Evolutionary conservation across 2,797 vertebrate genomes (phyloP), one percentile per base, ranked within the genome.

Genomic region (Micrastur ruficollis): DNA sequence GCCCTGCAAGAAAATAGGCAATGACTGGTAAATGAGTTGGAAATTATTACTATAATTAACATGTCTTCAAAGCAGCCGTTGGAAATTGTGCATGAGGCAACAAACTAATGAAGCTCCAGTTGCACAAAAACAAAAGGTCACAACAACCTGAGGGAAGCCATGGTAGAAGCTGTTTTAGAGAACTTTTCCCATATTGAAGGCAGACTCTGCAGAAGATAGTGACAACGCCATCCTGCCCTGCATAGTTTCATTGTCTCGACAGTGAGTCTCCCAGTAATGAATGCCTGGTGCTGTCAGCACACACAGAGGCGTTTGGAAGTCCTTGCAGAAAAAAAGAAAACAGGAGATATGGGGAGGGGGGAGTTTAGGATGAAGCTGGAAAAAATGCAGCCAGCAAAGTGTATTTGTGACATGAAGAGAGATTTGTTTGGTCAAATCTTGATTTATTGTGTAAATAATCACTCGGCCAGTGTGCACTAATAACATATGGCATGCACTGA

Each of bases 1-100:
- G 91, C 88, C 94, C 85, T 93, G 74, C 80, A 97, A 96, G 93
- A 96, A 97, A 95, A 97, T 83, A 96, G 90, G 92, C 95, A 97
- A 93, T 93, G 96, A 96, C 93, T 96, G 93, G 96, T 96, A 97
- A 97, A 97, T 96, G 96, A 97, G 96, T 96, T 97, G 97, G 96
- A 97, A 97, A 97, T 97, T 89, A 97, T 97, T 96, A 94, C 95
- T 97, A 96, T 97, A 97, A 97, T 97, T 97, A 97, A 95, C 90
- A 74, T 44, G 78, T 68, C 92, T 97, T 95, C 94, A 97, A 96
- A 97, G 96, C 82, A 96, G 93, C 71, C 65, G 11, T 95, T 95
- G 93, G 91, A 94, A 95, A 97, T 85, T 87, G 86, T 89, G 93
- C 93, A 93, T 97, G 93, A 22, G 3, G 94, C 95, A 97, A 96